phyloP scores from a whole-genome alignment of 2,113 vertebrate genomes.

The Baryphthengus martii region DNA sequence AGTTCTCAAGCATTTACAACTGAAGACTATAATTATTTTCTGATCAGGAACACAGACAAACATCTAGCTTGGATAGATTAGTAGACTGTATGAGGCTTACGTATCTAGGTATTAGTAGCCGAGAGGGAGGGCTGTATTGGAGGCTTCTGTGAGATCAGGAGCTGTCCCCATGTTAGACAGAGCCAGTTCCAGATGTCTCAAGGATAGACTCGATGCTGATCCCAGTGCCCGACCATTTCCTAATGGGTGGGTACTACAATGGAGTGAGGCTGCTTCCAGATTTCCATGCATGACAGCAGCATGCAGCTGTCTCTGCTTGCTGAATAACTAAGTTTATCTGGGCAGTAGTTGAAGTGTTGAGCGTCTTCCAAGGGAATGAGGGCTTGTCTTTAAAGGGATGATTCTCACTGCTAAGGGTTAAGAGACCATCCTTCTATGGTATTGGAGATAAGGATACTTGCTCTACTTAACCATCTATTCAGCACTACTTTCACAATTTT shows the following conservation, averaged over 20 bases:
- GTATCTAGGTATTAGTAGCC: background rate
- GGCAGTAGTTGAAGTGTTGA: background rate
- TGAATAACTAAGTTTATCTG: background rate
- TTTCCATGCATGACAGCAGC: background rate
- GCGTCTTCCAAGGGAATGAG: too few relatives aligned
- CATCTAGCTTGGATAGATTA: background rate
- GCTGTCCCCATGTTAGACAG: background rate
- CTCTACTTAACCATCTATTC: background rate
- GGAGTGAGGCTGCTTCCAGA: background rate
- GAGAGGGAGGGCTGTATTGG: background rate
- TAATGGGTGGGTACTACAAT: background rate
- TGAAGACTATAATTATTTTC: background rate
- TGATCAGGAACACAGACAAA: background rate
- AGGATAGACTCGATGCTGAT: fast-evolving
- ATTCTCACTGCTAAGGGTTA: background rate
- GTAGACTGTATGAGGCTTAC: background rate
- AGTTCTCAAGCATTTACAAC: constrained; percentile 28
- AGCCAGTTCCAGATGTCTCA: background rate
- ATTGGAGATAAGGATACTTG: background rate
- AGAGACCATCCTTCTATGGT: background rate
- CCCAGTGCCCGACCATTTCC: background rate
- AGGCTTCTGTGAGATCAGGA: background rate
- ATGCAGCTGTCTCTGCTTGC: background rate
- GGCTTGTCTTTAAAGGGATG: background rate
- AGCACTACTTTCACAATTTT: background rate